Base-by-base conservation (phyloP, 2,888 invertebrate genomes). In the Lycocerus yunnanus region DNA sequence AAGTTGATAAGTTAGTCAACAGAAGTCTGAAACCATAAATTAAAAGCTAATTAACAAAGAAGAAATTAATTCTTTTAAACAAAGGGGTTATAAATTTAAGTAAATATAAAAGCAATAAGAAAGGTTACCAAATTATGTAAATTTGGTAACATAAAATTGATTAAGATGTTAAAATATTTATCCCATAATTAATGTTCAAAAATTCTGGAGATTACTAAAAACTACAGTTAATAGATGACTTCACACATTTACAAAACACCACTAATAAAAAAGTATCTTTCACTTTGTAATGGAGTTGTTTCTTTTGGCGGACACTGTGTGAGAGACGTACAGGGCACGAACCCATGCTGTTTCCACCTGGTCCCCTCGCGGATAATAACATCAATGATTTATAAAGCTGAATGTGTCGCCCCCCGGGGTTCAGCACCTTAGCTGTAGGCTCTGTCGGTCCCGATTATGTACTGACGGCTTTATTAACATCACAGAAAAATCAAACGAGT, bases 401-500 rank as follows among this genome's bases (percentile, higher is more conserved):
- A 83, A 83, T 83, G 84, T 83, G 85, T 83, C 83, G 83, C 82
- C 84, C 84, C 85, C 84, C 80, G 83, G 81, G 80, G 82, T 76
- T 80, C 79, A 78, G 81, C 81, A 81, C 80, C 81, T 81, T 79
- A 78, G 79, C 82, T 81, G 67, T 77, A 72, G 81, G 82, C 79
- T 81, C 78, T 81, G 82, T 82, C 82, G 80, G 81, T 73, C 78
- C 81, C 82, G 82, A 82, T 83, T 83, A 83, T 81, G 78, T 78
- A 80, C 77, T 82, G 83, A 83, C 82, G 83, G 82, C 82, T 82
- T 82, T 83, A 83, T 83, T 83, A 82, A 81, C 79, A 71, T 71
- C 70, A 77, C 69, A 70, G 77, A 81, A 80, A 80, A 80, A 79
- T 80, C 79, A 75, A 72, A 73, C 80, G 79, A 81, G 80, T 81